Percentiles rank a stretch among this genome's conserved stretches.
Conservation (phyloP, 2,797 vertebrate species). For the Tamandua tetradactyla region DNA sequence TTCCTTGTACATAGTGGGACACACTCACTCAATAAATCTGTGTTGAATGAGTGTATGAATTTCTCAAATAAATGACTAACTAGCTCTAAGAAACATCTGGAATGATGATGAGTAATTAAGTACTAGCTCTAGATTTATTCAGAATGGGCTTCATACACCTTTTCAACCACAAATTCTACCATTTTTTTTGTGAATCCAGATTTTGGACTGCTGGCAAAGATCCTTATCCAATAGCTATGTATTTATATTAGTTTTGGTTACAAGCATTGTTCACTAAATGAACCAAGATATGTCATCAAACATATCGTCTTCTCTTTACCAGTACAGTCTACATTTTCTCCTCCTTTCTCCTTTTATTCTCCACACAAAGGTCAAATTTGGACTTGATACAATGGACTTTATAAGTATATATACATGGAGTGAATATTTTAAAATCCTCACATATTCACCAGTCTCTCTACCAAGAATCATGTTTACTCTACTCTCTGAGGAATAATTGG, state of each 20-base stretch:
- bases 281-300: neutral
- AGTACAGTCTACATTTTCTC: neutral
- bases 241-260: neutral
- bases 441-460: neutral
- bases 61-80: slow-evolving; percentile 1
- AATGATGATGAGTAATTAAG: neutral
- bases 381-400: neutral
- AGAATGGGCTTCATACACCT: neutral
- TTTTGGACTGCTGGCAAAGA: neutral
- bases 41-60: neutral
- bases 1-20: neutral
- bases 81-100: neutral
- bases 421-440: neutral
- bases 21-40: neutral
- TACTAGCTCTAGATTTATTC: neutral
- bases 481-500: neutral
- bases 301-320: neutral
- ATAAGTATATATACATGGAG: too few species aligned
- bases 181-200: neutral
- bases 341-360: neutral
- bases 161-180: neutral
- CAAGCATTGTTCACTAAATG: neutral
- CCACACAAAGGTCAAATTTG: neutral
- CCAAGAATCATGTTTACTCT: neutral
- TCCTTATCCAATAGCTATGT: neutral